phyloP scores from a whole-genome alignment of 2,888 invertebrate species.

The Nudaria mundana region DNA sequence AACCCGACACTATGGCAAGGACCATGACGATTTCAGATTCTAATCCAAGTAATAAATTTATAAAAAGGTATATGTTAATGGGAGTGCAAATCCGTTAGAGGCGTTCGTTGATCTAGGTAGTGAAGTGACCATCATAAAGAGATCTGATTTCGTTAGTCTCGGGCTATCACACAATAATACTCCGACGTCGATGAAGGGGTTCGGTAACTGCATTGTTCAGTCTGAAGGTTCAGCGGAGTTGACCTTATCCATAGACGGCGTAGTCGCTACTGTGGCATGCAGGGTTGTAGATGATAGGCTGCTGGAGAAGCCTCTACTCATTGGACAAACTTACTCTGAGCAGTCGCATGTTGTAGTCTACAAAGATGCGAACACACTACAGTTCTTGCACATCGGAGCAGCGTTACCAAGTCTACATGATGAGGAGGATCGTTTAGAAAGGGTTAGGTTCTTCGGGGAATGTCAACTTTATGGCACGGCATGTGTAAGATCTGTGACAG shows the following conservation, averaged over 20 bases:
- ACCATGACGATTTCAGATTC: not conserved
- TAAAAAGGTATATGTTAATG: not conserved
- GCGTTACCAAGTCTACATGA: too few relatives aligned
- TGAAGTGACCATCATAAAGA: constrained; percentile 1
- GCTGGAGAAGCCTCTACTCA: not conserved
- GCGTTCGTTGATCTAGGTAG: constrained; percentile 9
- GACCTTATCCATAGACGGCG: not conserved
- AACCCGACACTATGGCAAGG: not conserved
- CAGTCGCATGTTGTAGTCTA: constrained; percentile 1
- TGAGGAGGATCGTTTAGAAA: too few relatives aligned
- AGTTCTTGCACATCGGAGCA: too few relatives aligned
- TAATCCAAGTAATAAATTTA: not conserved
- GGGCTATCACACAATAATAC: not conserved
- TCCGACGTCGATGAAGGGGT: not conserved
- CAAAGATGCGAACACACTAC: not conserved
- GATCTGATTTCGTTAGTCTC: not conserved
- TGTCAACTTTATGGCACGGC: not conserved
- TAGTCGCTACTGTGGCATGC: not conserved
- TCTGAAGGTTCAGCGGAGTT: not conserved
- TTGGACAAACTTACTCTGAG: constrained; percentile 3
- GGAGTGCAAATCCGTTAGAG: not conserved
- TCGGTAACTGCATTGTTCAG: not conserved
- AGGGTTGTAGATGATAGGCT: not conserved
- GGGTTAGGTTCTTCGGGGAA: not conserved
- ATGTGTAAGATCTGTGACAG: not conserved